Base-by-base conservation (phyloP, 2,113 vertebrate species). In the Steatornis caripensis region DNA sequence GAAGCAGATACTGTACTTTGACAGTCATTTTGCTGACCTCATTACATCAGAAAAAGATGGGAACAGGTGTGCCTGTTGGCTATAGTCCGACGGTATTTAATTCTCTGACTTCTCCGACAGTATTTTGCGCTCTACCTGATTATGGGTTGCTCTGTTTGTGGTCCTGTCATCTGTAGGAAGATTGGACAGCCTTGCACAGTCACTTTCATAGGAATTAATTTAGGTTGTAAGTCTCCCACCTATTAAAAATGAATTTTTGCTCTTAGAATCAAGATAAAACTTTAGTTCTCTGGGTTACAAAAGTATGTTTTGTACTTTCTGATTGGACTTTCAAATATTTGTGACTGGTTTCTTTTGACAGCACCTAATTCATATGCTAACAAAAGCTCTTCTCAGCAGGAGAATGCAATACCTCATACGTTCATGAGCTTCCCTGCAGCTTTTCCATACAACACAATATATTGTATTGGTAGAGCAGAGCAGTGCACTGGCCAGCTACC, bases 101-200 rank as follows among this genome's bases (percentile, higher is more conserved):
- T 54, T 78, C 32, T 49, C 14, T 41, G 43, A 49, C 45, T 91
- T 64, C 58, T 66, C n/a, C 57, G 36, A n/a, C 19, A 48, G 39
- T 61, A 46, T 62, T 78, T 23, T 71, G 46, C 3, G 14, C 71
- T 88, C 4, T 89, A 99, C 99, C 98, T 98, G 98, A 99, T 95
- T 24, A 94, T 36, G 4, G 98, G 98, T 39, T 98, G 97, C 84
- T 98, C 98, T 90, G 89, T 49, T 85, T 94, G 97, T 24, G 97
- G 98, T 84, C 99, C 98, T 15, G 97, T 98, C 98, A 99, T 97
- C 96, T 98, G 98, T 87, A 99, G 98, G 98, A 99, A 99, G 93
- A 99, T 90, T 11, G 99, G 99, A 83, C 99, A 99, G 84, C 99
- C 99, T 93, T 96, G 98, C 66, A 98, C 99, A 2, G 95, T 98